These are phyloP conservation scores for Pimephales promelas DNA, from an alignment of 2,113 vertebrate genomes.

Conservation along the genomic window DNA sequence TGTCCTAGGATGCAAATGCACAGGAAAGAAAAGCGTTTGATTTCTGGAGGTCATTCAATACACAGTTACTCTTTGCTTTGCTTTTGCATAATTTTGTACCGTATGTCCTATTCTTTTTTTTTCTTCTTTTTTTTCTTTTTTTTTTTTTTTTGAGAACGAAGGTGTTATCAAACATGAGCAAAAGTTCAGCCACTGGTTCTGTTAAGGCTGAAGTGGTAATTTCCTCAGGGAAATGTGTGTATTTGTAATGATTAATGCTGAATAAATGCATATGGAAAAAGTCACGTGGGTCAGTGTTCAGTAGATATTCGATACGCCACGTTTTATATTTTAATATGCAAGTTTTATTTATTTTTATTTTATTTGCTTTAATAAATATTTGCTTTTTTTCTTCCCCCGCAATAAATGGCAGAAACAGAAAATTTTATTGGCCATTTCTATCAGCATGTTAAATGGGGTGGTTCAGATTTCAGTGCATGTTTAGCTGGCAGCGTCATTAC, in stretches of 20 bases:
- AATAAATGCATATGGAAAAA: slow-evolving; percentile 54
- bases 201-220: slow-evolving; percentile 60
- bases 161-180: slow-evolving; percentile 55
- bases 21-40: neutral
- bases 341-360: neutral
- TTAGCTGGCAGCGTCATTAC: too few relatives aligned
- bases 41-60: neutral
- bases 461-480: neutral
- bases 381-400: slow-evolving; percentile 55
- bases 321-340: slow-evolving; percentile 32
- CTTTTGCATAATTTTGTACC: slow-evolving; percentile 22
- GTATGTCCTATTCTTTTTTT: slow-evolving; percentile 42
- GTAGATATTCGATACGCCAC: slow-evolving; percentile 16
- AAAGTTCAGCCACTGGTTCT: slow-evolving; percentile 60
- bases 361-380: slow-evolving; percentile 56
- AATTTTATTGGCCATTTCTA: neutral
- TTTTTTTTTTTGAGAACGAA: slow-evolving; percentile 21
- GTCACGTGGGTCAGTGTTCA: slow-evolving; percentile 42
- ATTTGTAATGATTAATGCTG: slow-evolving; percentile 61
- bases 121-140: too few relatives aligned
- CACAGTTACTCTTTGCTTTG: neutral
- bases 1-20: neutral
- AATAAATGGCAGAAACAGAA: neutral
- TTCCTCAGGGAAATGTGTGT: slow-evolving; percentile 75
- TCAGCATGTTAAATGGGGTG: neutral